Evolutionary conservation across 1,140 invertebrate species (phyloP).

Genomic region (Tetraneura akinire): DNA sequence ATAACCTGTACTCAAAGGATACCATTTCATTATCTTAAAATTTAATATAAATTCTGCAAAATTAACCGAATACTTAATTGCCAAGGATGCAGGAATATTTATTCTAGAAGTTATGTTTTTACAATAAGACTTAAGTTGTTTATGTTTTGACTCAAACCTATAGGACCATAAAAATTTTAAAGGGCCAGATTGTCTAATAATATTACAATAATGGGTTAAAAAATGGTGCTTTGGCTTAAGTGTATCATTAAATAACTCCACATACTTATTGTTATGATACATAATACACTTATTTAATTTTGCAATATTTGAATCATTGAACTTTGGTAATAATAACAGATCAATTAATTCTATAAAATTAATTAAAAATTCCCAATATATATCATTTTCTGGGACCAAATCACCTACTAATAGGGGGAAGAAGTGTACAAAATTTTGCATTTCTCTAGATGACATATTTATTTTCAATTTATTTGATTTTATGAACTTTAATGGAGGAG

Average conservation of each 20-base stretch:
- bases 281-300: not conserved
- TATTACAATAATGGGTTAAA: not conserved
- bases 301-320: not conserved
- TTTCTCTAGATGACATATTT: not conserved
- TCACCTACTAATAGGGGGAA: slow-evolving; percentile 10
- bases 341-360: not conserved
- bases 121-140: no score
- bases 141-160: no score
- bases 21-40: no score
- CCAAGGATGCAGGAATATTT: no score
- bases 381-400: not conserved
- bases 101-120: no score
- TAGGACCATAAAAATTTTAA: not conserved
- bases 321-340: not conserved
- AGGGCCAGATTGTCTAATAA: not conserved
- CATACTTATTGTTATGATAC: not conserved
- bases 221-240: slow-evolving; percentile 33
- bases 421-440: not conserved
- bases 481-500: not conserved
- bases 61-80: no score
- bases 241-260: not conserved
- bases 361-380: not conserved
- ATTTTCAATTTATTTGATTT: no score
- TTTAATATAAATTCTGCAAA: no score
- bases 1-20: no score